Evolutionary conservation across 2,113 vertebrate genomes (phyloP), one percentile per base, ranked within the genome.

Genomic region (Thalassoma bifasciatum): DNA sequence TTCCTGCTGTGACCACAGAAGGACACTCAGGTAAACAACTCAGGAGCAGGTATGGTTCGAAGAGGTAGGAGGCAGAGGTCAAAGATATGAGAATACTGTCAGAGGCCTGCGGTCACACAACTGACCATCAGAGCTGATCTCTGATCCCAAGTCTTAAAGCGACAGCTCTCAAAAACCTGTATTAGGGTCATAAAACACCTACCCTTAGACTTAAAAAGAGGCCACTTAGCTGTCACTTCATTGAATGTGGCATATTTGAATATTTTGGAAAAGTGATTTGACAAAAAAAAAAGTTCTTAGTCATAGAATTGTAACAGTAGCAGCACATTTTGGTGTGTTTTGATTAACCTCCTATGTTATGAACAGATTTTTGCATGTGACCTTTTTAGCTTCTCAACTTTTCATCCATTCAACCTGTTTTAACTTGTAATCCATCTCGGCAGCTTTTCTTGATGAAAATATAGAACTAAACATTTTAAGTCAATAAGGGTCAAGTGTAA

Each of bases 1-100:
- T 81, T 16, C 26, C 30, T 5, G 66, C 73, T 46, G 89, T 30
- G 50, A 72, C 67, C 67, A 42, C 60, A 11, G 68, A 81, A 24
- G 75, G 68, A 70, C 83, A 84, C 82, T 63, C 82, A 79, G 91
- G 88, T 89, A 89, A 86, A 52, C 1, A 2, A 17, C 24, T 49
- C 10, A 21, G 7, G 17, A 4, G 34, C 26, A 23, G 19, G 11
- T 13, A 36, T 24, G 50, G 10, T 23, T 22, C 8, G 0, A 40
- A 9, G 50, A 49, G 6, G 17, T 26, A 24, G 19, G 38, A 40
- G 19, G 30, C 30, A 40, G 56, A 71, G 12, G 37, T 78, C 26
- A 52, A 56, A 60, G 26, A 6, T 0, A 1, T 5, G 12, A 24
- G 58, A 52, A 7, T 22, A 22, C 37, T 21, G 8, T 8, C 61